phyloP scores from a whole-genome alignment of 2,888 invertebrate species.

The Agrochola litura region DNA sequence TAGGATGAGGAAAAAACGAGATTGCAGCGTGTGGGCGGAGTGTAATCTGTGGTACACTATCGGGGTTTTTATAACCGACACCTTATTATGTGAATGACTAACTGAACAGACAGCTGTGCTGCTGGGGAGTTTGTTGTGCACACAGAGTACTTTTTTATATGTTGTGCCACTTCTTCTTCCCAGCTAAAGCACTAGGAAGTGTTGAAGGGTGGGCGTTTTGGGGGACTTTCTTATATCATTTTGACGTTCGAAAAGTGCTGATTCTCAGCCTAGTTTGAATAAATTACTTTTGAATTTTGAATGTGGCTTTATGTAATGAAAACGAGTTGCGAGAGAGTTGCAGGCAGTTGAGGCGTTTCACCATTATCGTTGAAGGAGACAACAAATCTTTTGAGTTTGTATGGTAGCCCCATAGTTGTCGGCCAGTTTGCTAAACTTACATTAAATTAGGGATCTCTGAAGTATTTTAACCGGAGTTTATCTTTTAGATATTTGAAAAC shows the following conservation, averaged over 20 bases:
- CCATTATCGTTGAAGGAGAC: not conserved
- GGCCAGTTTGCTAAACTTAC: not conserved
- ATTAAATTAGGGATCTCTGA: not conserved
- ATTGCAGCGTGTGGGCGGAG: slow-evolving; percentile 16
- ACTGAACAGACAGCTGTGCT: too few relatives aligned
- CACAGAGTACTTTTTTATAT: too few relatives aligned
- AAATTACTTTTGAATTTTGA: too few relatives aligned
- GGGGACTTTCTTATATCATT: too few relatives aligned
- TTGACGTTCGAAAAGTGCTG: too few relatives aligned
- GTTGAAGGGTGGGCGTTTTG: too few relatives aligned
- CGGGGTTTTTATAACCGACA: slow-evolving; percentile 13
- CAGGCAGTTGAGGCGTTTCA: slow-evolving; percentile 1
- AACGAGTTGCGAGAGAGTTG: not conserved
- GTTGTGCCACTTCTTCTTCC: too few relatives aligned
- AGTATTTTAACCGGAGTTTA: not conserved
- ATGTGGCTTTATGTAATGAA: not conserved
- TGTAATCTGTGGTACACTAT: slow-evolving; percentile 25
- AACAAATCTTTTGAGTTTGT: not conserved
- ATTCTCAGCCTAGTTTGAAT: too few relatives aligned
- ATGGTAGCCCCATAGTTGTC: not conserved
- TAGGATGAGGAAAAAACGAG: slow-evolving; percentile 9
- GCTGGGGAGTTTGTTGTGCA: too few relatives aligned
- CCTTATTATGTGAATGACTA: slow-evolving; percentile 26
- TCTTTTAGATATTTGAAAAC: not conserved
- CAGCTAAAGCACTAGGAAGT: too few relatives aligned